Evolutionary conservation across 2,888 invertebrate species (phyloP), one percentile per base, ranked within the genome.

Genomic region (Agriopis marginaria): DNA sequence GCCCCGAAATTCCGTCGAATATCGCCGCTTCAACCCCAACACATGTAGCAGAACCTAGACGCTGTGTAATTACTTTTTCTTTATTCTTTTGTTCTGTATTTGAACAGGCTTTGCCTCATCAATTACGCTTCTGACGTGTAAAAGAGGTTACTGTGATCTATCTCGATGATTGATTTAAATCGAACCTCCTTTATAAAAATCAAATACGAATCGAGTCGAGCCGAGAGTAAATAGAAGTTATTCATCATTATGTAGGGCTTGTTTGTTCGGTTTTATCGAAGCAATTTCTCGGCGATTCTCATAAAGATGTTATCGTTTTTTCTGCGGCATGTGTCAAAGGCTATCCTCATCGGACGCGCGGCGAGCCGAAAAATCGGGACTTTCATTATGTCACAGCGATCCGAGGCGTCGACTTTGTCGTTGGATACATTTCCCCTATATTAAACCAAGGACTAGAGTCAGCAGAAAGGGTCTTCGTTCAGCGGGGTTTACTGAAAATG

Each of bases 361-460:
- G 70, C 72, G 77, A 79, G 67, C 71, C 78, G 79, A 58, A 72
- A 79, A 82, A 84, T 79, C 75, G 72, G 64, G 71, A 62, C 58
- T 68, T 67, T 72, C 72, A 75, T 74, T 66, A 70, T 53, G 62
- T 68, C 66, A 56, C 53, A 45, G 50, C 44, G 59, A 56, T 17
- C 60, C 68, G 70, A 63, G 65, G 69, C 66, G 64, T 60, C 61
- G 64, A 51, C 49, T 60, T 58, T 59, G 63, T 50, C 55, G 42
- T 49, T 44, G 73, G 65, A 69, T 68, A 66, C 71, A 71, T 71
- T 71, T 58, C 47, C 58, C 44, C 51, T 11, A 47, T 67, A 56
- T 63, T 56, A 66, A 55, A 59, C 60, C 60, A 23, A 58, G 56
- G 59, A 49, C 53, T 49, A 14, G 23, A 63, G 54, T 66, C 62